Base-by-base conservation (phyloP, 2,797 vertebrate genomes). In the Geotria australis region DNA sequence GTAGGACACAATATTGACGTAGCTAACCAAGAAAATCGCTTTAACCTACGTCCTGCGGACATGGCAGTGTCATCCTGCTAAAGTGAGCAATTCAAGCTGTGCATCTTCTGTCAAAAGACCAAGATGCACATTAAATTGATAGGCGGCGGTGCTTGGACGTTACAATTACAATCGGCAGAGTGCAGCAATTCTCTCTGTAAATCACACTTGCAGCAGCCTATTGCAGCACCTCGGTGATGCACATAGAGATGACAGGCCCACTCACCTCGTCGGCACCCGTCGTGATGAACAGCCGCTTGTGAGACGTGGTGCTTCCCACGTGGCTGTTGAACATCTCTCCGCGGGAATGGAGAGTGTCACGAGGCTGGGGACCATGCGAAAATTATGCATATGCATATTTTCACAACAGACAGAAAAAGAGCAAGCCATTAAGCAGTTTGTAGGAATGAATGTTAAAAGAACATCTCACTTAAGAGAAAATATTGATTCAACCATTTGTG, bases 241-340 rank as follows among this genome's bases (percentile, higher is more conserved):
- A 38, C 24, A 24, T 38, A 38, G 24, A 38, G 24, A 38, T 6
- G 5, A 38, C 24, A 4, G 24, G 24, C 24, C 24, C 24, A 38
- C 60, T 58, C 70, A 79, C 78, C 77, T 82, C 77, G 10, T 64
- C 67, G 62, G 63, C 72, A 7, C 74, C 75, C 14, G 63, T 70
- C 8, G 75, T 75, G 62, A 81, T 67, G 64, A 79, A 78, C 38
- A 81, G 73, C 58, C 75, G 79, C 68, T 68, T 78, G 63, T 73
- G 72, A 60, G 61, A 14, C 24, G 38, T 24, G 24, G 38, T 38
- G 24, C 24, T 38, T 38, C 24, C 24, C 24, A 38, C 24, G 24
- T 38, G 24, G 15, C 60, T 14, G 56, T 62, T 57, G 9, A 60
- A 53, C 1, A 5, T 59, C 15, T 78, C 74, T 45, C 59, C 58